Percentiles rank a stretch among this genome's conserved stretches.
These are phyloP conservation scores for Hofmannophila pseudospretella DNA, from an alignment of 2,888 invertebrate species.

Conservation along the genomic window DNA sequence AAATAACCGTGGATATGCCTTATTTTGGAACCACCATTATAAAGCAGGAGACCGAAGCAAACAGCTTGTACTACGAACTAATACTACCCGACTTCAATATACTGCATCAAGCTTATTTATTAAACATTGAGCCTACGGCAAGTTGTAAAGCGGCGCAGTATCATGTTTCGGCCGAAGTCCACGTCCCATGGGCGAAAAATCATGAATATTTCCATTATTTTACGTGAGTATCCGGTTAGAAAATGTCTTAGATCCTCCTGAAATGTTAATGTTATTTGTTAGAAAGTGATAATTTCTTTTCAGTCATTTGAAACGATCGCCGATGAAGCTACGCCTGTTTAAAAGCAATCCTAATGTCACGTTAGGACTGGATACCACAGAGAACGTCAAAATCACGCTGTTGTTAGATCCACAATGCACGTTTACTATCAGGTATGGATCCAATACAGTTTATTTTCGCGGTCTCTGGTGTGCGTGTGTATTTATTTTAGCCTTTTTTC, in stretches of 20 bases:
- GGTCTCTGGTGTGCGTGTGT: too few species aligned
- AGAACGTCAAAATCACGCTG: constrained; percentile 74
- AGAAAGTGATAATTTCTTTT: constrained; percentile 2
- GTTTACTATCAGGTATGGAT: constrained; percentile 80
- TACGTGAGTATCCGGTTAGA: constrained; percentile 63
- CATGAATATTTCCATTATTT: constrained; percentile 79
- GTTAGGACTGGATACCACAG: constrained; percentile 45
- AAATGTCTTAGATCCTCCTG: too few species aligned
- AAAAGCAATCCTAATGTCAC: constrained; percentile 67
- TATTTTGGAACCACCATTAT: constrained; percentile 53
- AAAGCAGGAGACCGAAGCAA: constrained; percentile 72
- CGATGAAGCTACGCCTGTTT: constrained; percentile 79
- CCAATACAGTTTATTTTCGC: too few species aligned
- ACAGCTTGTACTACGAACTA: constrained; percentile 80
- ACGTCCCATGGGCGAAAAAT: constrained; percentile 82
- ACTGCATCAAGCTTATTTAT: constrained; percentile 78
- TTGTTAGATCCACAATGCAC: constrained; percentile 84
- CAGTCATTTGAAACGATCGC: constrained; percentile 55
- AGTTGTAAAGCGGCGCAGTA: constrained; percentile 59
- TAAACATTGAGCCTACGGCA: constrained; percentile 76
- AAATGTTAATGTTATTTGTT: background rate
- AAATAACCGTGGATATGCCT: constrained; percentile 54
- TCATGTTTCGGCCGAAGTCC: constrained; percentile 79
- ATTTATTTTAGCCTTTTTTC: too few species aligned
- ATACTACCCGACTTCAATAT: constrained; percentile 74